Base-by-base conservation (phyloP, 2,797 vertebrate species). In the Spondyliosoma cantharus region DNA sequence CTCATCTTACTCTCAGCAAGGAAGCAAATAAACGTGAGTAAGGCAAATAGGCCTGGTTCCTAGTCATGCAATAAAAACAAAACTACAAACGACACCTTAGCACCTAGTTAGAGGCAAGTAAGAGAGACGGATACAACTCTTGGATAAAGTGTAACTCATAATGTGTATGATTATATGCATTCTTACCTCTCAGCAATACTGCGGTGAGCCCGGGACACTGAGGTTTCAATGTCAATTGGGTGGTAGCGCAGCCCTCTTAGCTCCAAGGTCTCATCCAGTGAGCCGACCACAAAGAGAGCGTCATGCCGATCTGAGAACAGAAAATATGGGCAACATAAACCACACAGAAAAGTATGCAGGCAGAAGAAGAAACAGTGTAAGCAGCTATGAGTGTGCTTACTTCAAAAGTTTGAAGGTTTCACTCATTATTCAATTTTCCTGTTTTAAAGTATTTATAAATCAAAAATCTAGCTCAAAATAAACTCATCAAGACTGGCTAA, bases 151-250 rank as follows among this genome's bases (percentile, higher is more conserved):
- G 25, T 3, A 50, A 58, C 6, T 48, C 24, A 46, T 29, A 48
- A 17, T 46, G 66, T 59, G 6, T 5, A 53, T 25, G 60, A 22
- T 3, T 72, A 49, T 37, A 48, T 22, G 22, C 32, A 52, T 29
- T 71, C 87, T 89, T 87, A 99, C 98, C 98, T 99, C 94, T 99
- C 98, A 29, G 97, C 98, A 48, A 99, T 99, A 94, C 98, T 97
- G 82, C 97, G 95, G 89, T 99, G 98, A 27, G 96, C 94, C 0
- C 98, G 95, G 20, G 97, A 97, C 59, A 99, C 97, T 0, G 98
- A 99, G 3, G 95, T 99, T 92, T 99, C 98, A 12, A 99, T 99
- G 77, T 99, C 98, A 0, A 95, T 98, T 0, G 98, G 98, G 78
- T 99, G 98, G 89, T 99, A 99, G 0, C 98, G 96, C 78, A 99